Base-by-base conservation (phyloP, 2,888 invertebrate species). In the Phrixothrix hirtus region DNA sequence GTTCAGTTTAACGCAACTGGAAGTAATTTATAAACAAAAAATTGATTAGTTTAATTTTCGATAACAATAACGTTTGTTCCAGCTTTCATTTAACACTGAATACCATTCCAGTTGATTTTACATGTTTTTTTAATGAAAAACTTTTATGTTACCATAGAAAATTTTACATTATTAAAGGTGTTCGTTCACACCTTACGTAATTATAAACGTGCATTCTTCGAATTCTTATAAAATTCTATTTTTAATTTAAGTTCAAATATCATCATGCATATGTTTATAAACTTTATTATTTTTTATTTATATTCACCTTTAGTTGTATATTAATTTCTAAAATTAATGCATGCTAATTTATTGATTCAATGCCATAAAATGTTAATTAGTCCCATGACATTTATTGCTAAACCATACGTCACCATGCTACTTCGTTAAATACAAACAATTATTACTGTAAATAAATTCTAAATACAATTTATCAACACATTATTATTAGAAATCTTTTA, bases 11-110 rank as follows among this genome's bases (percentile, higher is more conserved):
- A 48, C 37, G 47, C 44, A 49, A 54, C 50, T 52, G 52, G 46
- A 52, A 46, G 35, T 45, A 46, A 41, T 46, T 46, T 39, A 38
- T 52, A 55, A 54, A 47, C 47, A 54, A 54, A 54, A 54, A 38
- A 43, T 37, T 53, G 47, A 43, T 54, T 48, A 38, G 38, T 54
- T 54, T 54, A 48, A 48, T 43, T 46, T 53, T 54, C 48, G 44
- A 45, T 51, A 51, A 51, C 51, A 51, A 51, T 51, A 44, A 51
- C 44, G 44, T 51, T 45, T 51, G 51, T 51, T 51, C 44, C 51
- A 45, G 44, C 44, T 51, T 44, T 45, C 39, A 35, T 45, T 43
- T 44, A 35, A 42, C 36, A n/a, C 15, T 11, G 34, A 48, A 35
- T 41, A 29, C 34, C 39, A 34, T 32, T 32, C 31, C 12, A 26